Evolutionary conservation across 2,113 vertebrate species (phyloP).

Genomic region (Chaetodon trifascialis): DNA sequence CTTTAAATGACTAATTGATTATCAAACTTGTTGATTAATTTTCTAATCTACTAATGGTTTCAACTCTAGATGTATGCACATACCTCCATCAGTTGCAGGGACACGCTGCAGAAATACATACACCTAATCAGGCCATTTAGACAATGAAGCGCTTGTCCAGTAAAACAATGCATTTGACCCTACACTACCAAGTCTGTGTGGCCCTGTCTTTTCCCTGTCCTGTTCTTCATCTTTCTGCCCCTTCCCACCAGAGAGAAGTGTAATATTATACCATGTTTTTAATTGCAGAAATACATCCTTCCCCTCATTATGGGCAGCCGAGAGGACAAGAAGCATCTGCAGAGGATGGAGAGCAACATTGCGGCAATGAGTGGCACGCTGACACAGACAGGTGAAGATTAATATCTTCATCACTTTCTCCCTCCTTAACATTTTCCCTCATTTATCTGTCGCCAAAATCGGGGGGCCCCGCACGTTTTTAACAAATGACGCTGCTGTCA

Average conservation of each 20-base stretch:
- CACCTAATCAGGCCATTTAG: slow-evolving; percentile 43
- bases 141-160: slow-evolving; percentile 59
- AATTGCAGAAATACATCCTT: slow-evolving; percentile 96
- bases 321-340: slow-evolving; percentile 99
- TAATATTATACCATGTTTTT: slow-evolving; percentile 86
- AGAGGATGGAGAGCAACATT: slow-evolving; percentile 95
- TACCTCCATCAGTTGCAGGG: slow-evolving; percentile 18
- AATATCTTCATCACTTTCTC: slow-evolving; percentile 97
- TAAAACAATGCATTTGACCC: slow-evolving; percentile 68
- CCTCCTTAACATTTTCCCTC: slow-evolving; percentile 93
- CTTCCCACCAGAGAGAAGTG: slow-evolving; percentile 74
- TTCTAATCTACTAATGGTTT: slow-evolving; percentile 44
- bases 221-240: slow-evolving; percentile 60
- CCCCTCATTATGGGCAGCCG: slow-evolving; percentile 95
- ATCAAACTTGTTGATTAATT: slow-evolving; percentile 2
- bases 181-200: slow-evolving; percentile 30
- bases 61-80: slow-evolving; percentile 13
- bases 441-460: slow-evolving; percentile 99
- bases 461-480: slow-evolving; percentile 92
- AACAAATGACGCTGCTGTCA: slow-evolving; percentile 99
- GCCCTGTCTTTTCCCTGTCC: slow-evolving; percentile 62
- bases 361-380: slow-evolving; percentile 98
- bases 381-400: slow-evolving; percentile 99
- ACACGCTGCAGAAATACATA: slow-evolving; percentile 1
- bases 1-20: not conserved